Percentiles rank a stretch among this genome's conserved stretches.
Conservation (phyloP, 2,113 vertebrate species). For the Paradisaea rubra region DNA sequence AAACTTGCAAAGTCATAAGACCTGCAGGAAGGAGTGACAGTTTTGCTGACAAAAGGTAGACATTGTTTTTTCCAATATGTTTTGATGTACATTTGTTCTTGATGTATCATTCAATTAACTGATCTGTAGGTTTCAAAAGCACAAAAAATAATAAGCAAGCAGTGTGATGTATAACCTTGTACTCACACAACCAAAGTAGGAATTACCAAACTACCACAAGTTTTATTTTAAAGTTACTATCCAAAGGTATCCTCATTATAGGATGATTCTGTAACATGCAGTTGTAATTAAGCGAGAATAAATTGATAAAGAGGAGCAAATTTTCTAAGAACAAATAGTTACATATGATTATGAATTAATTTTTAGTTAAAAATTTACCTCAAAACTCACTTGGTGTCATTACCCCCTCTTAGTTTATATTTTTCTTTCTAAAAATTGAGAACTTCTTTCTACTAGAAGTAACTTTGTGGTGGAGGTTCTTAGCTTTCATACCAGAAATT, state of each 20-base stretch:
- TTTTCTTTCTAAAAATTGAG: not conserved
- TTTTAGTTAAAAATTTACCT: not conserved
- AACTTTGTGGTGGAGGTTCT: not conserved
- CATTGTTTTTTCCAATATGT: not conserved
- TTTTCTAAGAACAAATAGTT: not conserved
- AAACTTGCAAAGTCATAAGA: not conserved
- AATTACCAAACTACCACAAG: not conserved
- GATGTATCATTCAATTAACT: not conserved
- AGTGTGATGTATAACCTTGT: not conserved
- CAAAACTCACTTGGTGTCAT: not conserved
- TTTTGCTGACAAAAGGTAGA: not conserved
- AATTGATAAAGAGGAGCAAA: not conserved
- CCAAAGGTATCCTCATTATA: not conserved
- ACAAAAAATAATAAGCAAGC: not conserved
- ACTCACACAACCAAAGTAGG: not conserved
- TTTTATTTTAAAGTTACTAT: not conserved
- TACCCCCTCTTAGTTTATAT: not conserved
- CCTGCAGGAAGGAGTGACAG: not conserved
- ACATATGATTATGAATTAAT: not conserved
- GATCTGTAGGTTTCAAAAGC: not conserved
- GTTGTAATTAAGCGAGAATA: not conserved
- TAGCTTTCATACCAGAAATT: not conserved
- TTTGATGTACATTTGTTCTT: not conserved
- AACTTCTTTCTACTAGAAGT: not conserved
- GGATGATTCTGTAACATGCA: not conserved